phyloP scores from a whole-genome alignment of 2,113 vertebrate species.

The Chinchilla lanigera region DNA sequence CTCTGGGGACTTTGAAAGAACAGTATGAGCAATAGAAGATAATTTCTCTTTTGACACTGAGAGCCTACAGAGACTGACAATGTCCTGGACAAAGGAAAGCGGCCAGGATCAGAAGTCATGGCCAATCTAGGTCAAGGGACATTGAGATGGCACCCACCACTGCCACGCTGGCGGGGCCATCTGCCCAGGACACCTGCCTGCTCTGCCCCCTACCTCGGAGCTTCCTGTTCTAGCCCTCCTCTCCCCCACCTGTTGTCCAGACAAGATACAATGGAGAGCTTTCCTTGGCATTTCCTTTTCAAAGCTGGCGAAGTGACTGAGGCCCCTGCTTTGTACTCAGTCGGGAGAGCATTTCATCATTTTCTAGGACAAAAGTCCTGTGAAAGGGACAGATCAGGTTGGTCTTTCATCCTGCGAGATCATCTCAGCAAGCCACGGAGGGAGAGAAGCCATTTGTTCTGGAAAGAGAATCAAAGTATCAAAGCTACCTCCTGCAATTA shows the following conservation, averaged over 20 bases:
- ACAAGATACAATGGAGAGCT: slow-evolving; percentile 60
- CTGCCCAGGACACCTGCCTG: background rate
- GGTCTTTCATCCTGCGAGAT: slow-evolving; percentile 80
- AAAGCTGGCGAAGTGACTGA: slow-evolving; percentile 51
- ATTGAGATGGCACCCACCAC: background rate
- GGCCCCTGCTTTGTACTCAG: slow-evolving; percentile 41
- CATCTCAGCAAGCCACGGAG: slow-evolving; percentile 65
- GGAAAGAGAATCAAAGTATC: slow-evolving; percentile 77
- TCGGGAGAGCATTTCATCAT: slow-evolving; percentile 71
- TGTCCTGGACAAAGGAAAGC: background rate
- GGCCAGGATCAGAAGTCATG: background rate
- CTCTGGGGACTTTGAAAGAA: background rate
- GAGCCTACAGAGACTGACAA: background rate
- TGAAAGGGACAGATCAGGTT: slow-evolving; percentile 48
- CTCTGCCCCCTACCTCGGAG: background rate
- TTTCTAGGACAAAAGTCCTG: slow-evolving; percentile 69
- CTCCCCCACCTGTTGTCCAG: slow-evolving; percentile 61
- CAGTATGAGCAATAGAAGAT: background rate
- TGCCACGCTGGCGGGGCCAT: background rate
- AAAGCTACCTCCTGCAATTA: slow-evolving; percentile 83
- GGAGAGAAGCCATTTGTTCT: slow-evolving; percentile 76
- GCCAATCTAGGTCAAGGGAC: background rate
- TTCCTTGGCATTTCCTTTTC: slow-evolving; percentile 44
- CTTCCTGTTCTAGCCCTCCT: background rate
- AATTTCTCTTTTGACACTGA: background rate